A percentile compares a stretch with the other conserved stretches of the same genome.
Evolutionary conservation across 2,888 invertebrate species (phyloP).

Genomic region (Carabus problematicus): DNA sequence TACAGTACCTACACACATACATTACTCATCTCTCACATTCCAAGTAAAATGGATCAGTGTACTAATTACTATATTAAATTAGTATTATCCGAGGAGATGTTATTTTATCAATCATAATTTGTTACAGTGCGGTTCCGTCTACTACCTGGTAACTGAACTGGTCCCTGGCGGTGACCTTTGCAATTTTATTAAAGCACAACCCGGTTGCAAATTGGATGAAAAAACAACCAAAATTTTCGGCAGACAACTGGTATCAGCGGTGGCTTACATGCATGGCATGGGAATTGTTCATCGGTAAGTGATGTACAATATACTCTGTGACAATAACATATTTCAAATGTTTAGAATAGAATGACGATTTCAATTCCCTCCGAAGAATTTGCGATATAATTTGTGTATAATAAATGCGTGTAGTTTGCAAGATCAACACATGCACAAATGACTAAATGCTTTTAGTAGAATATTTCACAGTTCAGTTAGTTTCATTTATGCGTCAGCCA

Average conservation of each 20-base stretch:
- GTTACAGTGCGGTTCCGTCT: constrained; percentile 69
- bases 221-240: constrained; percentile 64
- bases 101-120: constrained; percentile 25
- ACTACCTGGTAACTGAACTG: constrained; percentile 77
- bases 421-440: not conserved
- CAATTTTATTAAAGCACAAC: constrained; percentile 68
- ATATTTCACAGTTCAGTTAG: constrained; percentile 38
- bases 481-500: constrained; percentile 20
- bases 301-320: not conserved
- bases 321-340: not conserved
- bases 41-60: too few relatives aligned
- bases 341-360: not conserved
- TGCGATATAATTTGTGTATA: not conserved
- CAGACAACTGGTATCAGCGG: constrained; percentile 71
- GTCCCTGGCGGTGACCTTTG: constrained; percentile 76
- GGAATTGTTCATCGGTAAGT: constrained; percentile 74
- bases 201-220: constrained; percentile 65
- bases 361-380: not conserved
- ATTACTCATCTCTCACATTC: too few relatives aligned
- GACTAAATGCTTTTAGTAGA: constrained; percentile 36
- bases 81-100: not conserved
- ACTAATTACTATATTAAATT: too few relatives aligned
- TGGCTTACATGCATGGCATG: constrained; percentile 71
- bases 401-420: not conserved
- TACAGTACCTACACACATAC: too few relatives aligned